Evolutionary conservation across 2,797 vertebrate species (phyloP).

Genomic region (Peromyscus attwateri): DNA sequence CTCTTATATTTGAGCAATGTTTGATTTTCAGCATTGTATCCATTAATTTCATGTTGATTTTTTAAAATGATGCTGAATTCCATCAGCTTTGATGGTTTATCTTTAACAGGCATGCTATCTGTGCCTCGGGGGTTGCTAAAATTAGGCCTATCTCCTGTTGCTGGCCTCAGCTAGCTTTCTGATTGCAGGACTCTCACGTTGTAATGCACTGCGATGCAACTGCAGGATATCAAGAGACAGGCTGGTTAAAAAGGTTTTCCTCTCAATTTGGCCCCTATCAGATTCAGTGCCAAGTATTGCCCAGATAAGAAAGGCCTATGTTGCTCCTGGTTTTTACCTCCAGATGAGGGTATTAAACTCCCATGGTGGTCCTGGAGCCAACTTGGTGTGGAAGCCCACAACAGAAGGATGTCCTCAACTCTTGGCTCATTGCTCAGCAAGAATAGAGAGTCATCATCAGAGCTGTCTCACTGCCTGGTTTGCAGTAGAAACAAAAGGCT

Average conservation of each 20-base stretch:
- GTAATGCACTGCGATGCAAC: background rate
- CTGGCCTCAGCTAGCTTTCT: background rate
- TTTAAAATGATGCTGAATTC: constrained; percentile 27
- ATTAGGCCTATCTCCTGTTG: background rate
- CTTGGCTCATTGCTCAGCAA: background rate
- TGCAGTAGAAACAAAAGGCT: constrained; percentile 1
- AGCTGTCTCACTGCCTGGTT: background rate
- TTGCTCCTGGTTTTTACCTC: background rate
- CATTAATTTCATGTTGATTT: constrained; percentile 68
- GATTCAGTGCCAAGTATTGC: constrained; percentile 23
- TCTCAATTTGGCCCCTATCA: constrained; percentile 52
- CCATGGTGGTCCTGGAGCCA: background rate
- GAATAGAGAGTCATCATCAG: background rate
- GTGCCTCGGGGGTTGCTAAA: constrained; percentile 17
- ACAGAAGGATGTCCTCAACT: background rate
- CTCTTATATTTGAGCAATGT: constrained; percentile 10
- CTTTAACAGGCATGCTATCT: constrained; percentile 20
- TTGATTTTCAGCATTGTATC: constrained; percentile 61
- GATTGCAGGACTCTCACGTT: constrained; percentile 25
- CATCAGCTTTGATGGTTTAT: constrained; percentile 6
- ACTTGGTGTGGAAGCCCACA: background rate
- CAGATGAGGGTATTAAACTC: background rate
- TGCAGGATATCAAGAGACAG: constrained; percentile 45
- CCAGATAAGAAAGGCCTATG: background rate
- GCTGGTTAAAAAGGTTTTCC: constrained; percentile 39